Base-by-base conservation (phyloP, 2,797 vertebrate genomes). In the Dryobates pubescens region DNA sequence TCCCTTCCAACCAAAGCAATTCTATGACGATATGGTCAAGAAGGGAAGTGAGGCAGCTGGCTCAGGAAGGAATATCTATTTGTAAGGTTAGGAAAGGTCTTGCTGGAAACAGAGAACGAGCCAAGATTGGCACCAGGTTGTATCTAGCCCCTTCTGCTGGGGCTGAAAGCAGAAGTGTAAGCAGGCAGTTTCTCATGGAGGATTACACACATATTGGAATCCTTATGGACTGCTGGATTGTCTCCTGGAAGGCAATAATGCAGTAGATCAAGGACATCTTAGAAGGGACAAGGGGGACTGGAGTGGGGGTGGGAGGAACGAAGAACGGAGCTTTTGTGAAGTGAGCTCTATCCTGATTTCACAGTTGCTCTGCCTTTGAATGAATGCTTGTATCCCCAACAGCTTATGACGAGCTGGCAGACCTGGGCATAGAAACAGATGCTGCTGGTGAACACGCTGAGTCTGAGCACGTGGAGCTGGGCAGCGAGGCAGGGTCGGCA, bases 401-500 rank as follows among this genome's bases (percentile, higher is more conserved):
- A 95, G 94, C 89, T 85, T 86, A 82, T 24, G 82, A 43, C 0
- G 71, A 90, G 30, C 54, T 82, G 68, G 54, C 13, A 91, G 27
- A 64, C 49, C 10, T 47, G 16, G 75, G 85, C 8, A 7, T 8
- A 76, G 87, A 96, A 10, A 1, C 4, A 64, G 94, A 94, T 63
- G 64, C 36, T 91, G 74, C 70, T 76, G 30, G 22, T 61, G 94
- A 89, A 77, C 41, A 6, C 43, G 65, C 54, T 19, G 88, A 94
- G 49, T 82, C 83, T 58, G 88, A 92, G 32, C 71, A 49, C 1
- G 6, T 41, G 1, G 59, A 78, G 72, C 71, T 95, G 86, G 32
- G 27, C 5, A 53, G 43, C 0, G 9, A 75, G 41, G 67, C 96
- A 87, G 87, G 72, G 27, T 94, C 96, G 10, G 59, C 98, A 77